Conservation (phyloP, 2,113 vertebrate species). For the Ciconia stormi region DNA sequence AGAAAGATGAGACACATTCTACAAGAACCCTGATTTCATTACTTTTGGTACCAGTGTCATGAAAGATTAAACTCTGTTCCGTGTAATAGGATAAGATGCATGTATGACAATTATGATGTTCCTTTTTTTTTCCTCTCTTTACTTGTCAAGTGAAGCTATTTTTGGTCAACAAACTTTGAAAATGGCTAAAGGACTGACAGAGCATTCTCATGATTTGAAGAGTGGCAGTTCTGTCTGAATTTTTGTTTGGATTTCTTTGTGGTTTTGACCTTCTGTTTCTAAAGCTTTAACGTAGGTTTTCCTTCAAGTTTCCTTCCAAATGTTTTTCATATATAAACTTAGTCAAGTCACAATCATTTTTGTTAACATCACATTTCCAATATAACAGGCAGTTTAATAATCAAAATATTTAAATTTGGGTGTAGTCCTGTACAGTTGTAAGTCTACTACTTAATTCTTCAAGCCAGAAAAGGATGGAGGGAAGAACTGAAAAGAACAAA, state of each 20-base stretch:
- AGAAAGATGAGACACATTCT: background rate
- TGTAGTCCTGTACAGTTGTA: background rate
- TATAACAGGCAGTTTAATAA: background rate
- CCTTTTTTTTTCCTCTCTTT: background rate
- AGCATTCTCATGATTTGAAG: background rate
- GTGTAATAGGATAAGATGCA: background rate
- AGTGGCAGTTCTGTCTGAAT: background rate
- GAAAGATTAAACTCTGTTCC: background rate
- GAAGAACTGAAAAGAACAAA: background rate
- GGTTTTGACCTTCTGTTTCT: background rate
- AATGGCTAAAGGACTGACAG: background rate
- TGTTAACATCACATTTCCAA: background rate
- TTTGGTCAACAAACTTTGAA: background rate
- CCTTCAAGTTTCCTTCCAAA: background rate
- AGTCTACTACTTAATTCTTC: background rate
- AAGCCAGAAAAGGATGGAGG: background rate
- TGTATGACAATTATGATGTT: background rate
- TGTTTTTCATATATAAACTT: background rate
- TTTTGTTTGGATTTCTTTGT: background rate
- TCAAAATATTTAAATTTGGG: background rate
- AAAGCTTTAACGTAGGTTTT: background rate
- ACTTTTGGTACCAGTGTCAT: background rate
- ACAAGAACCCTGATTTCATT: background rate
- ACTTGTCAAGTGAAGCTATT: background rate
- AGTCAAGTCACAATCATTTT: background rate